A percentile compares a stretch with the other conserved stretches of the same genome.
Conservation (phyloP, 2,888 invertebrate genomes). For the Sinelater perroti region DNA sequence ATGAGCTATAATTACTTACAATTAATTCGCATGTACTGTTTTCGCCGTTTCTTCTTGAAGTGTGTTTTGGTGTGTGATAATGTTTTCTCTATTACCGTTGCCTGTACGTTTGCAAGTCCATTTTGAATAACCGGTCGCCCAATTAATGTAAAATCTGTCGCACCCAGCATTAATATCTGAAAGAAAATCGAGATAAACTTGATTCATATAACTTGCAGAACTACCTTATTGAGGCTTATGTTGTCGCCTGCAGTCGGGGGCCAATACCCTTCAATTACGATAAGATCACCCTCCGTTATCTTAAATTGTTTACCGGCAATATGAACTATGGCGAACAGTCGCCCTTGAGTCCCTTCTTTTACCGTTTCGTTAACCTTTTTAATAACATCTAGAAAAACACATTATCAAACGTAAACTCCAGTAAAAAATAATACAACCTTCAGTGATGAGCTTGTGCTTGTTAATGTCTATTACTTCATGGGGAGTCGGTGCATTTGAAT, state of each 20-base stretch:
- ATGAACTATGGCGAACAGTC: slow-evolving; percentile 84
- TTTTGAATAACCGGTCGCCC: slow-evolving; percentile 81
- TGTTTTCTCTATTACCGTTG: slow-evolving; percentile 85
- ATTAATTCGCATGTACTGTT: slow-evolving; percentile 79
- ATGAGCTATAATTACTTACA: slow-evolving; percentile 61
- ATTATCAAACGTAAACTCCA: neutral
- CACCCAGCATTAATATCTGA: slow-evolving; percentile 76
- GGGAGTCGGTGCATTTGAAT: slow-evolving; percentile 35
- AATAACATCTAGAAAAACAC: slow-evolving; percentile 64
- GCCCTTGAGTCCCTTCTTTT: slow-evolving; percentile 61
- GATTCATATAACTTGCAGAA: neutral
- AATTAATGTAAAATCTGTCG: slow-evolving; percentile 81
- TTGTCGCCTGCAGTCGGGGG: slow-evolving; percentile 82
- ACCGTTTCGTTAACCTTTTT: slow-evolving; percentile 72
- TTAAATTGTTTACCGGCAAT: slow-evolving; percentile 85
- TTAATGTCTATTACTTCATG: slow-evolving; percentile 54
- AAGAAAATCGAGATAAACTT: slow-evolving; percentile 32
- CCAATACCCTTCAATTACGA: slow-evolving; percentile 85
- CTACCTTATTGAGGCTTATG: slow-evolving; percentile 81
- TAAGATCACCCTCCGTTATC: slow-evolving; percentile 84
- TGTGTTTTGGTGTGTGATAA: slow-evolving; percentile 81
- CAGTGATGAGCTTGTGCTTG: slow-evolving; percentile 44
- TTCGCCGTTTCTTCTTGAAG: slow-evolving; percentile 79
- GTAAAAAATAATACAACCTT: slow-evolving; percentile 42
- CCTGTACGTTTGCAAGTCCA: slow-evolving; percentile 77